phyloP scores from a whole-genome alignment of 2,888 invertebrate species.

The Cabera pusaria region DNA sequence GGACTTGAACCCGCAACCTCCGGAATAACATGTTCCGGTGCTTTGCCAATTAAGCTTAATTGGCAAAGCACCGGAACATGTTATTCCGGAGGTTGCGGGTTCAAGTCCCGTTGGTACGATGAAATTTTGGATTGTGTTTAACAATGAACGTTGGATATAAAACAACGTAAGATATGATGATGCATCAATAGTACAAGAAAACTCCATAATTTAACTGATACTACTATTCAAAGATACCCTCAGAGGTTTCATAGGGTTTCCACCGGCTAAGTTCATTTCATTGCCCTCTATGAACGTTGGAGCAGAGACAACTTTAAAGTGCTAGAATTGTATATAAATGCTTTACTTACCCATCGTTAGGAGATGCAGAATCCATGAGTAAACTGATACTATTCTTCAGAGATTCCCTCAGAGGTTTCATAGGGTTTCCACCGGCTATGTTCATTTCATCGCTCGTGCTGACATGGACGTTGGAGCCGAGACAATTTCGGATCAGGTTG shows the following conservation, averaged over 20 bases:
- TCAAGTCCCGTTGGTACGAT: no score
- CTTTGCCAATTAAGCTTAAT: no score
- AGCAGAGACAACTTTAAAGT: no score
- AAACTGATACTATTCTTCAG: slow-evolving; percentile 73
- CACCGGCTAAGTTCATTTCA: slow-evolving; percentile 60
- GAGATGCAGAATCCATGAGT: slow-evolving; percentile 65
- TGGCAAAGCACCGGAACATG: no score
- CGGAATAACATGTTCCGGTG: no score
- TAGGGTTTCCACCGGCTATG: slow-evolving; percentile 60
- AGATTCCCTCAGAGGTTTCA: slow-evolving; percentile 68
- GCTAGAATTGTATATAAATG: no score
- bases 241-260: slow-evolving; percentile 65
- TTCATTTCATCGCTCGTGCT: slow-evolving; percentile 69
- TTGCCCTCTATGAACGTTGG: no score
- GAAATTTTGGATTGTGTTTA: no score
- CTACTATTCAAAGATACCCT: slow-evolving; percentile 75
- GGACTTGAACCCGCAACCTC: no score
- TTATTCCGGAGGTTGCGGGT: no score
- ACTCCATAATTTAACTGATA: slow-evolving; percentile 71
- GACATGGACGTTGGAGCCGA: slow-evolving; percentile 68
- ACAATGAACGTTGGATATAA: no score
- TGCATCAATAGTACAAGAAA: slow-evolving; percentile 51
- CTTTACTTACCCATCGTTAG: slow-evolving; percentile 54
- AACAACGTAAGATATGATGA: no score
- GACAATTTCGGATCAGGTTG: slow-evolving; percentile 54